phyloP scores from a whole-genome alignment of 2,797 vertebrate genomes.

The Spheniscus humboldti region DNA sequence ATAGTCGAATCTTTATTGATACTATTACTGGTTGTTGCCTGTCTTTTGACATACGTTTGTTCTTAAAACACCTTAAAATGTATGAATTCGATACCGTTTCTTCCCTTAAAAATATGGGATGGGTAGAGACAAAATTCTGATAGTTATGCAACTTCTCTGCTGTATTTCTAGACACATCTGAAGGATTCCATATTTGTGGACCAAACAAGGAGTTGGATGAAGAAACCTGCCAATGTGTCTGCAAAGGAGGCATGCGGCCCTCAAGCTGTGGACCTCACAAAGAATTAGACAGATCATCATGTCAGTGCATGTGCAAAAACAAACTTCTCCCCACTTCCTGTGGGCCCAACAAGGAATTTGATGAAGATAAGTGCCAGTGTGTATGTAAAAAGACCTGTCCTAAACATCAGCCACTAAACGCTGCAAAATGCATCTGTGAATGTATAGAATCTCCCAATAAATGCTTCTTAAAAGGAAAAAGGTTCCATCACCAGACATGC shows the following conservation, averaged over 20 bases:
- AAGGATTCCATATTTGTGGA: conserved; percentile 81
- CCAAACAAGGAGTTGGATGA: conserved; percentile 88
- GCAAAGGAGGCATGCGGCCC: conserved; percentile 72
- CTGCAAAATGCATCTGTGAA: conserved; percentile 88
- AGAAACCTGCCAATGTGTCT: conserved; percentile 91
- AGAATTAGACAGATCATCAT: conserved; percentile 84
- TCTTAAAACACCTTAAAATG: not conserved
- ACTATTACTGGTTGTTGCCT: not conserved
- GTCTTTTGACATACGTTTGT: not conserved
- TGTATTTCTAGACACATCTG: conserved; percentile 71
- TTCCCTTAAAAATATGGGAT: not conserved
- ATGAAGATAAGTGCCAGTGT: conserved; percentile 89
- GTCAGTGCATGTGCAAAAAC: conserved; percentile 88
- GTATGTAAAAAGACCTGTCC: conserved; percentile 86
- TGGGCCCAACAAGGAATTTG: conserved; percentile 82
- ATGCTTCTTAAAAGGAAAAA: conserved; percentile 90
- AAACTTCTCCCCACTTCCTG: conserved; percentile 73
- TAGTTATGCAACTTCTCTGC: not conserved
- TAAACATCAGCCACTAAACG: conserved; percentile 87
- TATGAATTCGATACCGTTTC: not conserved
- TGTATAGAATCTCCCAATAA: conserved; percentile 90
- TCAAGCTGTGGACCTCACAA: conserved; percentile 83
- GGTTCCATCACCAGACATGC: conserved; percentile 91
- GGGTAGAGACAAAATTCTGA: not conserved
- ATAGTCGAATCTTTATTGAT: not conserved